phyloP scores from a whole-genome alignment of 2,888 invertebrate genomes.

The Drosophila pseudotakahashii region DNA sequence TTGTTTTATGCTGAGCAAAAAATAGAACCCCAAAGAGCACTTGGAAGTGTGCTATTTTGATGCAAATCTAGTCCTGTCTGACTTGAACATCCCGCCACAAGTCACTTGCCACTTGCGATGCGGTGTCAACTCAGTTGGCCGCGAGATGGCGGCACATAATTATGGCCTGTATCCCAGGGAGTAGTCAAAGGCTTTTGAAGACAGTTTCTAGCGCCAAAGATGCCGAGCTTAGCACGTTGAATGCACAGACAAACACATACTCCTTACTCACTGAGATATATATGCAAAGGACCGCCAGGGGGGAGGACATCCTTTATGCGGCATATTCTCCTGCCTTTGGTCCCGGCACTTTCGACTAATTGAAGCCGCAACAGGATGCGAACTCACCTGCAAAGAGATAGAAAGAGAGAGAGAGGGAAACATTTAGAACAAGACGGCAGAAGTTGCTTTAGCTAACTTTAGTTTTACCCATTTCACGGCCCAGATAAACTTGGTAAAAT shows the following conservation, averaged over 20 bases:
- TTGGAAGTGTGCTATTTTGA: constrained; percentile 10
- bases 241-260: constrained; percentile 21
- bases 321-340: constrained; percentile 30
- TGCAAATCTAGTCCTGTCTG: constrained; percentile 12
- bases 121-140: constrained; percentile 40
- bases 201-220: constrained; percentile 64
- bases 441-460: constrained; percentile 38
- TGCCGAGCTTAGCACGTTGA: constrained; percentile 47
- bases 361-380: constrained; percentile 61
- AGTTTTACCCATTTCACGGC: constrained; percentile 8
- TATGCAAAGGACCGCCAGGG: constrained; percentile 32
- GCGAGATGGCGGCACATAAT: constrained; percentile 61
- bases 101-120: constrained; percentile 15
- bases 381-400: constrained; percentile 65
- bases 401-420: constrained; percentile 7
- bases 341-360: constrained; percentile 78
- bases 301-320: constrained; percentile 11
- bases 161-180: constrained; percentile 58
- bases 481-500: constrained; percentile 71
- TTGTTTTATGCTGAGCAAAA: not conserved
- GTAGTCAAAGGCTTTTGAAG: constrained; percentile 60
- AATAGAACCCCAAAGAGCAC: constrained; percentile 13
- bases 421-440: constrained; percentile 16
- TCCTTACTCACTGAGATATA: constrained; percentile 5
- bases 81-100: constrained; percentile 12